Conservation (phyloP, 2,113 vertebrate genomes). For the Campylomormyrus numenius region DNA sequence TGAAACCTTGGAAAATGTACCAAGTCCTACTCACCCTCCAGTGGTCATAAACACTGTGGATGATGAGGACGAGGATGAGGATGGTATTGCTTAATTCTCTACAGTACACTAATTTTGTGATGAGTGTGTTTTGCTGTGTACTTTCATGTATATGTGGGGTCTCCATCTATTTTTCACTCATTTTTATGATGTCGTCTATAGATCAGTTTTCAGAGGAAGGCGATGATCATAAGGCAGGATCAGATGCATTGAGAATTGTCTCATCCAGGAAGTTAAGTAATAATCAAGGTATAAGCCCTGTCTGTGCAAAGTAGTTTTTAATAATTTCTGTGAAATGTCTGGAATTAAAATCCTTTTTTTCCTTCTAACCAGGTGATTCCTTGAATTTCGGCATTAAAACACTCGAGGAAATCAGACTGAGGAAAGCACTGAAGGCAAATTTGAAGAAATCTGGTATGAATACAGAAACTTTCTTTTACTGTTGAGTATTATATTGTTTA, state of each 20-base stretch:
- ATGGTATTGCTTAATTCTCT: constrained; percentile 49
- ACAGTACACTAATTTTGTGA: not conserved
- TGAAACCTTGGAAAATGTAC: constrained; percentile 82
- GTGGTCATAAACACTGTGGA: constrained; percentile 94
- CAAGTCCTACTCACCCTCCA: constrained; percentile 90
- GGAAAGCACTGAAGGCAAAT: constrained; percentile 79
- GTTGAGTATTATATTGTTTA: not conserved
- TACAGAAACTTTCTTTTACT: not conserved
- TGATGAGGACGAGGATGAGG: constrained; percentile 91
- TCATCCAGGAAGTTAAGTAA: constrained; percentile 65
- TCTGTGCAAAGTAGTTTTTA: not conserved
- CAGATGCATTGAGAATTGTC: constrained; percentile 45
- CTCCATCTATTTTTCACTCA: not conserved
- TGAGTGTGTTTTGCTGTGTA: not conserved
- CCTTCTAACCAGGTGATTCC: constrained; percentile 58
- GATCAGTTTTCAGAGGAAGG: constrained; percentile 93
- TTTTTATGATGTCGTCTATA: constrained; percentile 42
- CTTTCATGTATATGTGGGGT: not conserved
- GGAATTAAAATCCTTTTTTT: not conserved
- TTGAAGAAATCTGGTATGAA: constrained; percentile 63
- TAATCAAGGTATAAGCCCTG: constrained; percentile 58
- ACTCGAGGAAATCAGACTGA: constrained; percentile 79
- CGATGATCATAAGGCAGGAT: constrained; percentile 62
- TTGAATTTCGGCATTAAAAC: constrained; percentile 88
- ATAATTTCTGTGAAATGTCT: not conserved